A percentile compares a stretch with the other conserved stretches of the same genome.
These are phyloP conservation scores for Saccopteryx leptura DNA, from an alignment of 2,113 vertebrate genomes.

Conservation along the genomic window DNA sequence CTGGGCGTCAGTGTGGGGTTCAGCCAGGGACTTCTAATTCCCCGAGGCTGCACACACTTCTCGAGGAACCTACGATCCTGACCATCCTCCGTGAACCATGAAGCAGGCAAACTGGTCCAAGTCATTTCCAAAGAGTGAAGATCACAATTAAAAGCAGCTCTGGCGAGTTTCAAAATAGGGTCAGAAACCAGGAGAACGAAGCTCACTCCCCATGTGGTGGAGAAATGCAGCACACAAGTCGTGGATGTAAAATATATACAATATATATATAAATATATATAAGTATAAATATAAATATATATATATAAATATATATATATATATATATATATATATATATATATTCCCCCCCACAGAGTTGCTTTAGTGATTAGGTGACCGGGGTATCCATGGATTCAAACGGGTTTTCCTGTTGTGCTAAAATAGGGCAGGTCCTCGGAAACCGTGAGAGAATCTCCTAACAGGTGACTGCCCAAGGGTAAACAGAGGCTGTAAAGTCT, in stretches of 20 bases:
- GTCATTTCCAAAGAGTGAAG: too few species aligned
- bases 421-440: background rate
- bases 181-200: background rate
- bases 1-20: background rate
- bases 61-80: too few species aligned
- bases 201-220: accelerated
- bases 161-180: background rate
- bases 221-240: background rate
- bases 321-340: too few species aligned
- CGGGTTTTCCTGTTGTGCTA: accelerated
- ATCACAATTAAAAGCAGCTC: background rate
- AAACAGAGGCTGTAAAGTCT: too few species aligned
- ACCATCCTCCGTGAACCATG: accelerated
- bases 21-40: accelerated
- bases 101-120: accelerated
- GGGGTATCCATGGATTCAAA: background rate
- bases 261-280: too few species aligned
- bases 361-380: accelerated
- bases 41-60: too few species aligned
- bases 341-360: accelerated
- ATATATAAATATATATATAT: too few species aligned
- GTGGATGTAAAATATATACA: too few species aligned
- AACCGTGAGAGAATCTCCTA: background rate
- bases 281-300: too few species aligned
- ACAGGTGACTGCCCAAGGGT: too few species aligned